Base-by-base conservation (phyloP, 2,888 invertebrate species). In the Entomobrya multifasciata region DNA sequence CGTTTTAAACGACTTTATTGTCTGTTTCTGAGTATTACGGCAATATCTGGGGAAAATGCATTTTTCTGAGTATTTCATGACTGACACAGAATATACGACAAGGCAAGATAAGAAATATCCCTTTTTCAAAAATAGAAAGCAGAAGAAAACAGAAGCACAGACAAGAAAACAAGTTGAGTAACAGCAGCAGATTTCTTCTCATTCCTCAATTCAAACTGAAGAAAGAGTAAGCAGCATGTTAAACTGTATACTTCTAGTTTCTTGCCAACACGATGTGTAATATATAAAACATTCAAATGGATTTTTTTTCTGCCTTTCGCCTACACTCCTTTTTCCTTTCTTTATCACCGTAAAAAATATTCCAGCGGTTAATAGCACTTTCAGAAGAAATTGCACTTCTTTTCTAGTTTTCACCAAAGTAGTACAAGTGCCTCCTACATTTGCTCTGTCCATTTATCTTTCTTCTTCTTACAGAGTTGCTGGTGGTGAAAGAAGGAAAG, bases 311-410 rank as follows among this genome's bases (percentile, higher is more conserved):
- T 57, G 62, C 41, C n/a, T 30, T 62, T 85, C 72, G 57, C 74
- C 79, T 57, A 85, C 78, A 70, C 72, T 25, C 5, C 36, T 36
- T 36, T n/a, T 6, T 15, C 41, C 41, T 25, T 65, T 70, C 78
- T 79, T 79, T 85, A 79, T 85, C 79, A 41, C 27, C 15, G 67
- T 77, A 77, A 80, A 86, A 86, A 86, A 65, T 86, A 86, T 76
- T 86, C 80, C 52, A 15, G 52, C n/a, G 65, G 72, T 86, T 86
- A 80, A 86, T 80, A 80, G 86, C 86, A 74, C 80, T 86, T 86
- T 65, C 49, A 74, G 30, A 65, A 62, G 74, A 86, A 86, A 86
- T 72, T 78, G 85, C 85, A 67, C 55, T 85, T 85, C 79, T 85
- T 80, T 80, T 55, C 78, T 76, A 47, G 86, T 78, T 85, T 85